Evolutionary conservation across 2,797 vertebrate genomes (phyloP), one percentile per base, ranked within the genome.

Genomic region (Ctenopoma multispine): DNA sequence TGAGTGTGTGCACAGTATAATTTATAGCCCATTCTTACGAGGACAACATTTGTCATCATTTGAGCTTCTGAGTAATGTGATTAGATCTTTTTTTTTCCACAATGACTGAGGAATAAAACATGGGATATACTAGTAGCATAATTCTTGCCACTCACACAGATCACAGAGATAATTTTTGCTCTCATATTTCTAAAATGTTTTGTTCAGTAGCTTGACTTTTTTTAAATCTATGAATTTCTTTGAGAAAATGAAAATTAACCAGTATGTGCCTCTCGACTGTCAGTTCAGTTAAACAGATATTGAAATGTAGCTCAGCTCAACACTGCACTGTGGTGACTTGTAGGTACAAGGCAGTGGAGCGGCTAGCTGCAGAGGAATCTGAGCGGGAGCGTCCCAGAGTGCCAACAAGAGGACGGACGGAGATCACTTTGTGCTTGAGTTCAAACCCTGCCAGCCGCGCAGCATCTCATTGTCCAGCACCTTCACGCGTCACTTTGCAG

Each of bases 291-390:
- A 24, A 54, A 50, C 36, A 54, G 48, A 8, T 53, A 20, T 38
- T 29, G 7, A 53, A 10, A n/a, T 20, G 27, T 10, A 46, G 4
- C 4, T 2, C 47, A 18, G 18, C 48, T 36, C 14, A 55, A 43
- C 65, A 43, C 20, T 12, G 8, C 9, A 24, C 18, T 3, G 47
- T 41, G 5, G 4, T 57, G 7, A 5, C 1, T 7, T 60, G 51
- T 92, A 99, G 97, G 95, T 98, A 96, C 93, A 98, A 96, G 92
- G 94, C 96, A 72, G 94, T 96, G 90, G 97, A 99, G 90, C 94
- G 95, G 66, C 85, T 96, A 50, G 96, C 96, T 77, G 95, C 95
- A 0, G 96, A 96, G 87, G 95, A 97, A 34, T 96, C 94, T 43
- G 96, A 97, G 85, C 95, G 93, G 64, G 97, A 97, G 79, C 90